A percentile compares a stretch with the other conserved stretches of the same genome.
Conservation (phyloP, 2,888 invertebrate species). For the Norana najaformis region DNA sequence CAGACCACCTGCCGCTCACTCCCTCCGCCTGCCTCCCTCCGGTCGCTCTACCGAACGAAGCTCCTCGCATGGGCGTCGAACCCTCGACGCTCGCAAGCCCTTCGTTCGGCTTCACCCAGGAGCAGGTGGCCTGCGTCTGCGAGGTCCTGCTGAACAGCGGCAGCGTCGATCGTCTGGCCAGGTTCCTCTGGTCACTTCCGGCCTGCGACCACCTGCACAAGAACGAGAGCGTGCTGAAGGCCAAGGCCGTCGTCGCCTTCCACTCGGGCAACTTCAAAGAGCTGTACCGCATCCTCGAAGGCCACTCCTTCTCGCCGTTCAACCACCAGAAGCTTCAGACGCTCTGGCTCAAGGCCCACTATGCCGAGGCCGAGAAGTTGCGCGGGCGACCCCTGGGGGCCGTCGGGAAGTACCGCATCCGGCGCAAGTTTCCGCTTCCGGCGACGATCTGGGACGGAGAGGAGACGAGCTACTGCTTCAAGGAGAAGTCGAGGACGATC, state of each 20-base stretch:
- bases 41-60: background rate
- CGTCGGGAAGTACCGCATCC: constrained; percentile 81
- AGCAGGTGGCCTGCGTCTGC: constrained; percentile 98
- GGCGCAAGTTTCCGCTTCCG: constrained; percentile 96
- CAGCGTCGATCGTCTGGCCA: constrained; percentile 90
- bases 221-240: constrained; percentile 95
- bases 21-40: background rate
- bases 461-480: constrained; percentile 98
- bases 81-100: constrained; percentile 40
- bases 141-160: constrained; percentile 94
- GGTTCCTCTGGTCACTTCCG: constrained; percentile 95
- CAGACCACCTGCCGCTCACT: constrained; percentile 16
- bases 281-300: constrained; percentile 90
- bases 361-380: constrained; percentile 94
- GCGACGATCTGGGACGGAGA: constrained; percentile 99
- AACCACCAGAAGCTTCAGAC: constrained; percentile 77
- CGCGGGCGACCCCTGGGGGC: constrained; percentile 84
- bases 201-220: constrained; percentile 94
- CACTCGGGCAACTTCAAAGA: constrained; percentile 83
- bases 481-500: constrained; percentile 74
- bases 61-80: background rate
- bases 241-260: constrained; percentile 96
- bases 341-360: constrained; percentile 97
- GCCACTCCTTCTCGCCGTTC: constrained; percentile 89
- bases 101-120: constrained; percentile 78